Evolutionary conservation across 2,888 invertebrate species (phyloP).

Genomic region (Netelia melanura): DNA sequence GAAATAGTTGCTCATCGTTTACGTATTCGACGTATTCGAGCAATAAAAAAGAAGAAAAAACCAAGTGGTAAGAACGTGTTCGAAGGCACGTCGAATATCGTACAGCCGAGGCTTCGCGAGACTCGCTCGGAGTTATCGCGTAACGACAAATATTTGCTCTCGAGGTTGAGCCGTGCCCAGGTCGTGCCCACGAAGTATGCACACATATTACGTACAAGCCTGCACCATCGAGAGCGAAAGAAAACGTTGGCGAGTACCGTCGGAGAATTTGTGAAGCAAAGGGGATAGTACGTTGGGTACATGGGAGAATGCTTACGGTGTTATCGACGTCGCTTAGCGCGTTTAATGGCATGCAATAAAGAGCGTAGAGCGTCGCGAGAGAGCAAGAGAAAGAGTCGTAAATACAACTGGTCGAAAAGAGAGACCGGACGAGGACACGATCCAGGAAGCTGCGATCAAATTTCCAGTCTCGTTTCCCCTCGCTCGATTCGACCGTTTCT

Average conservation of each 20-base stretch:
- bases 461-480: conserved; percentile 33
- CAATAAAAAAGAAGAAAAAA: not conserved
- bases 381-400: conserved; percentile 1
- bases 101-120: not conserved
- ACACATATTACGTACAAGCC: conserved; percentile 12
- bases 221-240: conserved; percentile 48
- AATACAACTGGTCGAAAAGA: conserved; percentile 1
- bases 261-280: conserved; percentile 26
- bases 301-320: conserved; percentile 24
- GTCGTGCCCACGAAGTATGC: conserved; percentile 61
- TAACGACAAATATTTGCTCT: conserved; percentile 66
- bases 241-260: conserved; percentile 36
- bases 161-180: conserved; percentile 67
- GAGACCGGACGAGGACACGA: conserved; percentile 41
- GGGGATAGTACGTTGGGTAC: conserved; percentile 26
- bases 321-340: conserved; percentile 49
- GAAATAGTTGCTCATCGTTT: not conserved
- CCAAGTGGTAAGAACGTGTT: conserved; percentile 14
- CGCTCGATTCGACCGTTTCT: conserved; percentile 10
- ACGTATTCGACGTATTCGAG: not conserved
- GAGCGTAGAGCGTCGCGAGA: conserved; percentile 13
- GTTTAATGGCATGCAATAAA: conserved; percentile 65
- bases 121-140: conserved; percentile 50
- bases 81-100: not conserved
- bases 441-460: conserved; percentile 53